Evolutionary conservation across 2,113 vertebrate genomes (phyloP), one percentile per base, ranked within the genome.

Genomic region (Nycticorax nycticorax): DNA sequence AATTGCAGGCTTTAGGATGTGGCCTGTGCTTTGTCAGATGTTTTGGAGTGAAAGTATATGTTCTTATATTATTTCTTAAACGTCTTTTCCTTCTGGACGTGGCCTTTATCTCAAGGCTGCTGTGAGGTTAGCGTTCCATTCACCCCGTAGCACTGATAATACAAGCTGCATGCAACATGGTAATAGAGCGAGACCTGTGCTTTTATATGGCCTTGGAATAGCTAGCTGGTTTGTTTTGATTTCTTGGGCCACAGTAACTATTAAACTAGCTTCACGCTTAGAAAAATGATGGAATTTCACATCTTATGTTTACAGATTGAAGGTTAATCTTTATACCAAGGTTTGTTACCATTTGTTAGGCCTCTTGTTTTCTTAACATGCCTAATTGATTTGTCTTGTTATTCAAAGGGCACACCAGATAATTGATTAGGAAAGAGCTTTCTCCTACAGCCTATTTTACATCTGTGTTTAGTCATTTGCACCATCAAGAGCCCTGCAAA

Each of bases 291-390:
- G 47, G 32, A 50, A 63, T 88, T 93, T 77, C 35, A 32, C 28
- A 35, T 14, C 47, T 69, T 12, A 17, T 76, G 23, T 94, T 83
- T 92, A 41, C n/a, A 80, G 63, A 85, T 57, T 23, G 21, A 76
- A 83, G 71, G n/a, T 92, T 93, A 67, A 73, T 83, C 74, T 83
- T 88, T 62, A 83, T 76, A 60, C 37, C 15, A 43, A 66, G 28
- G 37, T 82, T 92, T 80, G 41, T 83, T 89, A 28, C 43, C 10
- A 26, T 88, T 83, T 85, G 6, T 86, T 85, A 91, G 85, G 23
- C 37, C 43, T 84, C 32, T 74, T 80, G 15, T 89, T 97, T 95
- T 88, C 71, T 63, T 85, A 90, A 27, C 41, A 37, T 72, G 71
- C 74, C 62, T 79, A 35, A 81, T 87, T 79, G 91, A 8, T 88